Evolutionary conservation across 2,888 invertebrate species (phyloP).

Genomic region (Lagria hirta): DNA sequence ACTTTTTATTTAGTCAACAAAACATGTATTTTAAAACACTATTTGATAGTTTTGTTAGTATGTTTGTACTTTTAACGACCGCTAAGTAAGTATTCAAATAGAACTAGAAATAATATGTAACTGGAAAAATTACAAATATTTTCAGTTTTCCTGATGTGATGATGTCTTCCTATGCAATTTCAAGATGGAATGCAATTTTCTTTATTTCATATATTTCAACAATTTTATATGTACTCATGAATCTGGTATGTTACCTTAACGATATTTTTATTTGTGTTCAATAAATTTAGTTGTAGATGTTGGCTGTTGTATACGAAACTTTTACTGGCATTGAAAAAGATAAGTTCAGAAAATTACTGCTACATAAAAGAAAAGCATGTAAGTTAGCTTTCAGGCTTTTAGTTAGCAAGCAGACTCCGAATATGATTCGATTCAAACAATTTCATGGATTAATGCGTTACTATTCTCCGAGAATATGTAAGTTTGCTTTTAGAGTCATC

Average conservation of each 20-base stretch:
- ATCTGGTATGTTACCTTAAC: slow-evolving; percentile 68
- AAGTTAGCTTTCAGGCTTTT: slow-evolving; percentile 79
- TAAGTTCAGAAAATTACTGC: slow-evolving; percentile 78
- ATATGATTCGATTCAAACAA: slow-evolving; percentile 69
- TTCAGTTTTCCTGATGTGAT: slow-evolving; percentile 87
- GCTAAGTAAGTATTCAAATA: slow-evolving; percentile 82
- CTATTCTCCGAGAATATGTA: slow-evolving; percentile 73
- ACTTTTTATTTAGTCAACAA: slow-evolving; percentile 73
- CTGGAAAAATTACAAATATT: slow-evolving; percentile 31
- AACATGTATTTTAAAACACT: slow-evolving; percentile 79
- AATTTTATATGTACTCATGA: slow-evolving; percentile 85
- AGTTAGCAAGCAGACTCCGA: slow-evolving; percentile 74
- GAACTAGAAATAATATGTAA: neutral
- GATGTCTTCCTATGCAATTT: slow-evolving; percentile 85
- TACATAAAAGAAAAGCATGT: slow-evolving; percentile 81
- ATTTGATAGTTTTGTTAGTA: slow-evolving; percentile 81
- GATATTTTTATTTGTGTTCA: slow-evolving; percentile 1
- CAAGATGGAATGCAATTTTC: slow-evolving; percentile 81
- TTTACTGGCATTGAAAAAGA: slow-evolving; percentile 84
- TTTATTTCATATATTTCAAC: slow-evolving; percentile 84
- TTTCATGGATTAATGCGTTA: slow-evolving; percentile 80
- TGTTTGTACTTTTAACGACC: slow-evolving; percentile 87
- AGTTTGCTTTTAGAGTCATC: no score
- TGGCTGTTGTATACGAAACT: slow-evolving; percentile 88
- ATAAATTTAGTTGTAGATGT: slow-evolving; percentile 62